These are phyloP conservation scores for Aurelia aurita DNA, from an alignment of 30 jellyfish, hydroid and myxozoan species.

Conservation along the genomic window DNA sequence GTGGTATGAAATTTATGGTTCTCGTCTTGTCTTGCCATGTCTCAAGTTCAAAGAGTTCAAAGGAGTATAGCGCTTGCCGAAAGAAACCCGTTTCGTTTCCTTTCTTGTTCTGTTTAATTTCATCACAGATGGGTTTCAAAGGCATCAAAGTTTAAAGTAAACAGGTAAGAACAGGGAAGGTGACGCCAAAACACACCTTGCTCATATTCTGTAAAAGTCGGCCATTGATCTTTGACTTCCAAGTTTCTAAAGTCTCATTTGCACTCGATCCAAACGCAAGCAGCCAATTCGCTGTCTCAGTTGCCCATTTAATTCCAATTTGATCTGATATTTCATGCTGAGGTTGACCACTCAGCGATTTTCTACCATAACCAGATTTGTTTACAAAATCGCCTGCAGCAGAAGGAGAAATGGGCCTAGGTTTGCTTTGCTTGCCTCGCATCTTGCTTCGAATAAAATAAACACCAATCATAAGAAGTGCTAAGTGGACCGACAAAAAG, in stretches of 20 bases:
- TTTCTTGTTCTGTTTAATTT: no score
- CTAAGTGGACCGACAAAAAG: slow-evolving; percentile 28
- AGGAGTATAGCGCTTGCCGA: no score
- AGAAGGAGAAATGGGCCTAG: not conserved
- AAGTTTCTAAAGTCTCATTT: slow-evolving; percentile 16
- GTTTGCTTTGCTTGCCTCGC: not conserved
- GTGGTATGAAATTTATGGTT: no score
- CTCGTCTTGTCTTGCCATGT: no score
- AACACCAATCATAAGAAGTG: slow-evolving; percentile 32
- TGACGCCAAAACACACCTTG: slow-evolving; percentile 7
- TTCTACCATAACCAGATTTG: not conserved
- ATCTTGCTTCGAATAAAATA: slow-evolving; percentile 25
- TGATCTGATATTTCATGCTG: not conserved
- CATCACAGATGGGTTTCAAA: no score
- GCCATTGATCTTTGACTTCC: slow-evolving; percentile 53
- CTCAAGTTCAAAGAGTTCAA: no score
- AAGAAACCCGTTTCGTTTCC: no score
- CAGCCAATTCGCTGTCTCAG: slow-evolving; percentile 26
- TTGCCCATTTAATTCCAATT: slow-evolving; percentile 37
- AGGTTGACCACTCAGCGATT: not conserved
- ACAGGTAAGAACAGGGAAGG: no score
- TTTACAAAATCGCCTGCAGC: slow-evolving; percentile 6
- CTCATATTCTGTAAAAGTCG: slow-evolving; percentile 22
- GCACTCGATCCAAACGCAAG: not conserved
- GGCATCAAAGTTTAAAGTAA: no score